Percentiles rank a stretch among this genome's conserved stretches.
Conservation (phyloP, 2,888 invertebrate species). For the Caenorhabditis parvicauda region DNA sequence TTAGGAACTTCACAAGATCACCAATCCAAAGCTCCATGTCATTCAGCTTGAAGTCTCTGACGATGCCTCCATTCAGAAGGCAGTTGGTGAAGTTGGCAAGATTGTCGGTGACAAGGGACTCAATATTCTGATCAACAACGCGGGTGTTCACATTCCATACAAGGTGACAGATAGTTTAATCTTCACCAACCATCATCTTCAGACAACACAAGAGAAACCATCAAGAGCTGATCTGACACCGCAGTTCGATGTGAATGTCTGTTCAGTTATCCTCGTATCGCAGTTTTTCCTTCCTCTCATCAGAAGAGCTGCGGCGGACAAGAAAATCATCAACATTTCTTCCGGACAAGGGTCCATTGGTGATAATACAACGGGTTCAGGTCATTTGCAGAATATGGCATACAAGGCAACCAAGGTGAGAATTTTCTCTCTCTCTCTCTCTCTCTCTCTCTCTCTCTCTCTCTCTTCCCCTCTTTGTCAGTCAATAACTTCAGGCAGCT, state of each 20-base stretch:
- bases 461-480: no score
- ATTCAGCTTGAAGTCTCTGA: constrained; percentile 12
- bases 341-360: constrained; percentile 28
- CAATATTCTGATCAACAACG: constrained; percentile 22
- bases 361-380: no score
- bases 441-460: no score
- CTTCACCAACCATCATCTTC: no score
- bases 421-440: no score
- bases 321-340: constrained; percentile 30
- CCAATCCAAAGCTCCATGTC: constrained; percentile 13
- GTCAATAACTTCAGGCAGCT: no score
- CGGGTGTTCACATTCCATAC: constrained; percentile 12
- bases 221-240: constrained; percentile 70
- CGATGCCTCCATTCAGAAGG: constrained; percentile 18
- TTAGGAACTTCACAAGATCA: constrained; percentile 21
- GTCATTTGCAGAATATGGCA: no score
- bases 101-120: constrained; percentile 28
- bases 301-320: constrained; percentile 13
- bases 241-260: constrained; percentile 74
- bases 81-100: constrained; percentile 10
- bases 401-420: constrained; percentile 30
- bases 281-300: constrained; percentile 31
- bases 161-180: no score
- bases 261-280: constrained; percentile 20
- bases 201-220: no score